Base-by-base conservation (phyloP, 1,140 invertebrate genomes). In the Trachymyrmex septentrionalis region DNA sequence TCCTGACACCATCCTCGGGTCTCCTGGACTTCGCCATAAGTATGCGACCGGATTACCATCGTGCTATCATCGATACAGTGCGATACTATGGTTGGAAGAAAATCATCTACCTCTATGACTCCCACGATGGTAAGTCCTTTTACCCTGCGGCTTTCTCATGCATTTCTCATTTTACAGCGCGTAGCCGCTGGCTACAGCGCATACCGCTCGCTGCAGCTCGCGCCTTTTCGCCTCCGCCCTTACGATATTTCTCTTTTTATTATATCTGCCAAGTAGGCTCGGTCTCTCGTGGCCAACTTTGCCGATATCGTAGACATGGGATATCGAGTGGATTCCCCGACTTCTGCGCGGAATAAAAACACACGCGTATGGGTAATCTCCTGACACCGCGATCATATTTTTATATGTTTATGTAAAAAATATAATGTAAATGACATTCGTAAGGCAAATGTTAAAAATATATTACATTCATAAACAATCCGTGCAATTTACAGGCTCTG, bases 41-140 rank as follows among this genome's bases (percentile, higher is more conserved):
- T 93, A 98, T 99, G 97, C 96, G 98, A 69, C 99, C 99, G n/a
- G 97, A 99, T 95, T 99, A 99, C 95, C 98, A 99, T 95, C 97
- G 97, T 91, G 98, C 98, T 57, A 97, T 99, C 92, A 97, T 99
- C 89, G 98, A 99, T 95, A 98, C 98, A 30, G 98, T 99, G 88
- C 96, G 97, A 87, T 97, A 98, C 94, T 99, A 99, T 94, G 97
- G 97, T 64, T 99, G 99, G 98, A 97, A 97, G 89, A 97, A 97
- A 93, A 98, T 99, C 92, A 98, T 99, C 93, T 99, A 99, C 95
- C 96, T 99, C 82, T 99, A 99, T 94, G 98, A 99, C 95, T 99
- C 98, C 7, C 98, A 99, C 93, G 98, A 99, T 95, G 98, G 99
- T 99, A 96, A 97, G 97, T 97, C 88, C 69, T 67, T 85, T 85